Evolutionary conservation across 1,140 invertebrate species (phyloP), one percentile per base, ranked within the genome.

Genomic region (Calephelis nemesis): DNA sequence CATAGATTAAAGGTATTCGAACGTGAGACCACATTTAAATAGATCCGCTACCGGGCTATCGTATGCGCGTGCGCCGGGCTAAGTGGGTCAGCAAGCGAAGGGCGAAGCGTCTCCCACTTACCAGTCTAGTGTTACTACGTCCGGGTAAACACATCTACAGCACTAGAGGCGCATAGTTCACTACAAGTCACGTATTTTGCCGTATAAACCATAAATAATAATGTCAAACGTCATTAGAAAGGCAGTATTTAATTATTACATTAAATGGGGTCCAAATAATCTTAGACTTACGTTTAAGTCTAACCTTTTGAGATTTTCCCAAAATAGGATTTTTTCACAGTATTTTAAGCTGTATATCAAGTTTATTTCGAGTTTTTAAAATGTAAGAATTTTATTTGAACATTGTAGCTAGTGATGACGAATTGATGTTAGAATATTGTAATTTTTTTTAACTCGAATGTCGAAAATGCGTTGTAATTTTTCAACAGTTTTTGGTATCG

Each of bases 71-170:
- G 74, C 75, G 71, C 72, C 54, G 54, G 69, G 71, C 67, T 45
- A 88, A 82, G 73, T 88, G 74, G 86, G 86, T 88, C 86, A 88
- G 74, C 72, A 70, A 58, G 80, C 81, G 83, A 87, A 87, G 85
- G 85, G 85, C 83, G 81, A 74, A 81, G 83, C 82, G 81, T 77
- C 77, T 79, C 80, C 77, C 77, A 79, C 79, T 71, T 76, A 63
- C 75, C 62, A 58, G 45, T 67, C 62, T 62, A 58, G 66, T 66
- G 69, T 71, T 63, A 72, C 69, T 67, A 70, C 65, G 74, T 78
- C 74, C 78, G 78, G 76, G 74, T 74, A 54, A 45, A 54, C 50
- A 52, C 15, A 54, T 54, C 54, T 58, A 50, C 47, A 19, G 52
- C 62, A 48, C 45, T 47, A 63, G 15, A 47, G 42, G 42, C 62